Conservation (phyloP, 2,888 invertebrate genomes). For the Sminthurides aquaticus region DNA sequence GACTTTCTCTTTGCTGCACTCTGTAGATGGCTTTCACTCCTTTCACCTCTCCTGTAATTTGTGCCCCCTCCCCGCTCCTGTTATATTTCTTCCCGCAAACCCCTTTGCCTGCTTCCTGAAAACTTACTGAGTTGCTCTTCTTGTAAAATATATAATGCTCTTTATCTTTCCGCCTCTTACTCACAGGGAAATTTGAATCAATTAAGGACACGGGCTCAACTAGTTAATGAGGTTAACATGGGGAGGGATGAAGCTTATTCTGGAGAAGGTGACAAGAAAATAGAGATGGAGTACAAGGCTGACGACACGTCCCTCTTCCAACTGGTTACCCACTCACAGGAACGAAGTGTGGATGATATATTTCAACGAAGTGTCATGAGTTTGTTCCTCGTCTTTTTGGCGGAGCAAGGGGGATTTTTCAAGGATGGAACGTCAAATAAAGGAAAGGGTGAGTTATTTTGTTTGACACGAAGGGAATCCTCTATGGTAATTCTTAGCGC, state of each 20-base stretch:
- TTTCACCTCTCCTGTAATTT: too few species aligned
- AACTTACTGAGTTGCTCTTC: too few species aligned
- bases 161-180: background rate
- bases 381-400: slow-evolving; percentile 25
- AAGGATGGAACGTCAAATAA: too few species aligned
- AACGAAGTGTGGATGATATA: slow-evolving; percentile 28
- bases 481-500: too few species aligned
- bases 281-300: slow-evolving; percentile 17
- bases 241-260: background rate
- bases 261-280: slow-evolving; percentile 2
- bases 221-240: background rate
- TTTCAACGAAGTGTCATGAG: slow-evolving; percentile 40
- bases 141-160: too few species aligned
- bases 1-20: too few species aligned
- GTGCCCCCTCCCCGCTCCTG: too few species aligned
- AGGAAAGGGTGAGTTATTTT: too few species aligned
- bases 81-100: too few species aligned
- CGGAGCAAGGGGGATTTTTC: background rate
- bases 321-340: slow-evolving; percentile 36
- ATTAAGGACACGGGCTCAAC: background rate
- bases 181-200: background rate
- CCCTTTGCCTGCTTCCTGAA: too few species aligned
- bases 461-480: too few species aligned
- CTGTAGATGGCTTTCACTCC: too few species aligned
- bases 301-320: slow-evolving; percentile 33